These are phyloP conservation scores for Tanypteryx hageni DNA, from an alignment of 2,888 invertebrate genomes.

Conservation along the genomic window DNA sequence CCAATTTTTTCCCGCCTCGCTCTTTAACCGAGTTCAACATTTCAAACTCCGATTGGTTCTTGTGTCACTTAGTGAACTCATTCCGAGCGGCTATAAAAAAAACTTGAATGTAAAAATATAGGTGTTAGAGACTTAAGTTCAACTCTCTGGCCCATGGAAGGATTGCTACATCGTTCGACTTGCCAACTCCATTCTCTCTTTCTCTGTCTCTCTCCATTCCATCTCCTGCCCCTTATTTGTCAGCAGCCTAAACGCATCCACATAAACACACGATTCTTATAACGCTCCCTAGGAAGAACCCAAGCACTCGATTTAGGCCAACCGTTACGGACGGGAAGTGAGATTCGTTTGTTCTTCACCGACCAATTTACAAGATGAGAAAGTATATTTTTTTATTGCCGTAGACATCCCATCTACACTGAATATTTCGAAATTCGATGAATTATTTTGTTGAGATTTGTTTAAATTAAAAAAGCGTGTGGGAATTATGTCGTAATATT, in stretches of 20 bases:
- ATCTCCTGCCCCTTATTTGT: not conserved
- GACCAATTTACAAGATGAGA: not conserved
- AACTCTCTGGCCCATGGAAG: not conserved
- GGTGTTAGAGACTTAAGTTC: not conserved
- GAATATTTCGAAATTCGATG: not conserved
- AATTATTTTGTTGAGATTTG: not conserved
- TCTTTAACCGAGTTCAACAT: not conserved
- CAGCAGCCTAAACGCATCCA: not conserved
- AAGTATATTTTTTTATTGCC: not conserved
- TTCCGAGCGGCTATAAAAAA: not conserved
- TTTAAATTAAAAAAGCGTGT: too few relatives aligned
- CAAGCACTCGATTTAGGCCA: constrained; percentile 2
- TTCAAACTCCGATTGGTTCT: not conserved
- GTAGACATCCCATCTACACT: not conserved
- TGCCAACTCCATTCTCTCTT: not conserved
- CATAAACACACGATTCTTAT: constrained; percentile 2
- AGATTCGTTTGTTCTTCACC: not conserved
- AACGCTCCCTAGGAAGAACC: not conserved
- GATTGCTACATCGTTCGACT: not conserved
- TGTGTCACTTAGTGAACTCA: not conserved
- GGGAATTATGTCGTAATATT: too few relatives aligned
- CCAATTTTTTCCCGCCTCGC: not conserved
- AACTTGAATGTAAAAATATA: not conserved
- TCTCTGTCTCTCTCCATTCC: not conserved
- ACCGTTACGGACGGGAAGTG: constrained; percentile 6